phyloP scores from a whole-genome alignment of 2,797 vertebrate species.

The Pseudotriccus pelzelni region DNA sequence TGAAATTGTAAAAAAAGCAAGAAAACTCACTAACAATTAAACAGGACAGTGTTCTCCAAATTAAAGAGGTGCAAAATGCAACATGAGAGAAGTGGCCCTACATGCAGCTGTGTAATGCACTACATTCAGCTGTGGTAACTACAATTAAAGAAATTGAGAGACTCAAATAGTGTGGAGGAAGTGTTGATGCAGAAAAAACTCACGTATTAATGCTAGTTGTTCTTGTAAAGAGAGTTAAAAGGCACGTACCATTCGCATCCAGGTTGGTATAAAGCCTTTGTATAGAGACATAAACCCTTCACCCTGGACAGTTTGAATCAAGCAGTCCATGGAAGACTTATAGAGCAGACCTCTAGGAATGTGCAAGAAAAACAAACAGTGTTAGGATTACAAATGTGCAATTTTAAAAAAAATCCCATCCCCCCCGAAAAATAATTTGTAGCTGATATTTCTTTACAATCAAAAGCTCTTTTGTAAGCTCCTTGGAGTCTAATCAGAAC shows the following conservation, averaged over 20 bases:
- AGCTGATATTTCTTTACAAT: neutral
- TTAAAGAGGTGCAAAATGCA: neutral
- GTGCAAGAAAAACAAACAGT: constrained; percentile 3
- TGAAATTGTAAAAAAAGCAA: neutral
- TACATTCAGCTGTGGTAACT: neutral
- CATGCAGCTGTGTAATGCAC: neutral
- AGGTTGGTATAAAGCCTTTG: constrained; percentile 87
- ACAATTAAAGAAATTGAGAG: neutral
- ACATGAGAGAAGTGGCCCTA: neutral
- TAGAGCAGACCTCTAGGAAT: constrained; percentile 81
- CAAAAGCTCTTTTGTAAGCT: neutral
- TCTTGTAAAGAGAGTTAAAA: neutral
- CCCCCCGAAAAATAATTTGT: neutral
- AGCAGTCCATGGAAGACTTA: constrained; percentile 83
- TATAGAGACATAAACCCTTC: constrained; percentile 86
- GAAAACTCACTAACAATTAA: neutral
- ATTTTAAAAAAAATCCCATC: accelerated
- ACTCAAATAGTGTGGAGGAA: neutral
- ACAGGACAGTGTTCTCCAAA: neutral
- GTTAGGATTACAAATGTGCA: neutral
- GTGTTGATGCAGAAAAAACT: neutral
- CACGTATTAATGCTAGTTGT: neutral
- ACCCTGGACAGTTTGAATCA: constrained; percentile 79
- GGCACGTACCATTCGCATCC: constrained; percentile 84
- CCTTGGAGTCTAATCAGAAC: neutral